Percentiles rank a stretch among this genome's conserved stretches.
These are phyloP conservation scores for Upupa epops DNA, from an alignment of 2,113 vertebrate species.

Conservation along the genomic window DNA sequence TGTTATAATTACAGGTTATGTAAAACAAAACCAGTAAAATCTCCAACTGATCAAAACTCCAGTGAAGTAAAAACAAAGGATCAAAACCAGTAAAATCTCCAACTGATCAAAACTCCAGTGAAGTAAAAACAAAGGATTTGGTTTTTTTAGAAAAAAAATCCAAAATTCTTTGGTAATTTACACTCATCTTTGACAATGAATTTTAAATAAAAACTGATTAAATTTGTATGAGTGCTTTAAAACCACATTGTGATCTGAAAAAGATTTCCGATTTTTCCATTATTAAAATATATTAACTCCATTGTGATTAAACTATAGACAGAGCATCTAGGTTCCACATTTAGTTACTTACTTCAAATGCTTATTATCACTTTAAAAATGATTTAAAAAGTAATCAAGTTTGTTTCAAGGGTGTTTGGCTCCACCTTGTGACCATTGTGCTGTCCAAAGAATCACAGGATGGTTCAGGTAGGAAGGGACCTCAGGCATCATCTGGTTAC, in stretches of 20 bases:
- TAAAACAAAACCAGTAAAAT: background rate
- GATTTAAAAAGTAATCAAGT: background rate
- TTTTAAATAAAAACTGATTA: conserved; percentile 9
- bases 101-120: background rate
- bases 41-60: background rate
- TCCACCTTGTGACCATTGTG: conserved; percentile 64
- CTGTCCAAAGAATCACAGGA: background rate
- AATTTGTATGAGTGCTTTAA: background rate
- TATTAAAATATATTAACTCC: conserved; percentile 26
- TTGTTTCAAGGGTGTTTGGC: conserved; percentile 58
- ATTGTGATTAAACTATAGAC: conserved; percentile 10
- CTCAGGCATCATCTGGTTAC: no score
- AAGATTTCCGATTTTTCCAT: background rate
- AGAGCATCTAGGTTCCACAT: conserved; percentile 31
- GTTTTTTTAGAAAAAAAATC: background rate
- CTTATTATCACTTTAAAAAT: no score
- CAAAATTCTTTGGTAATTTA: accelerated
- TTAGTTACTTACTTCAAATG: conserved; percentile 26
- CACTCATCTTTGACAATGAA: background rate
- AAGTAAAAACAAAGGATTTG: background rate
- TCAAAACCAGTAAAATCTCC: background rate
- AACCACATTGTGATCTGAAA: conserved; percentile 31
- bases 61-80: background rate
- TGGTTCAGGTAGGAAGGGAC: no score
- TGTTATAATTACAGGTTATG: background rate